phyloP scores from a whole-genome alignment of 2,797 vertebrate species.

The Hypotaenidia philippensis region DNA sequence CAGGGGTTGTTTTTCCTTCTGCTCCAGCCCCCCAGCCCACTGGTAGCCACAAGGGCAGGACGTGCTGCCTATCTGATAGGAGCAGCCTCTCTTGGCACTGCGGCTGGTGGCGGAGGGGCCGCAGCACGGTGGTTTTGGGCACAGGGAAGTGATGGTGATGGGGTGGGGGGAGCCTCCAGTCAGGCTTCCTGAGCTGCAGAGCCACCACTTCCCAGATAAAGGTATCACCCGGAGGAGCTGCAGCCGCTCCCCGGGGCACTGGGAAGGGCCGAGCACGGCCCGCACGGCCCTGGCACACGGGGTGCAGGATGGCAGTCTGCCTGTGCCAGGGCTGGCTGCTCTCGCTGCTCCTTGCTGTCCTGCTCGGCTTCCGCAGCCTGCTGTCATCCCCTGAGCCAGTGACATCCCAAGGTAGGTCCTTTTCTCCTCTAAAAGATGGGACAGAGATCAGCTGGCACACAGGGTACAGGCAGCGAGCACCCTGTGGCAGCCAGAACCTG shows the following conservation, averaged over 20 bases:
- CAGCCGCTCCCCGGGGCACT: neutral
- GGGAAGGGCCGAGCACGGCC: neutral
- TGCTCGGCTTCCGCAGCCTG: conserved; percentile 55
- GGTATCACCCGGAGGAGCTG: neutral
- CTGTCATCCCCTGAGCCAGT: conserved; percentile 47
- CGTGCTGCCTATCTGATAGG: conserved; percentile 64
- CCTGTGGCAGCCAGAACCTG: neutral
- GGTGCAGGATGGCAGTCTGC: conserved; percentile 36
- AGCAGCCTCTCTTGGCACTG: conserved; percentile 55
- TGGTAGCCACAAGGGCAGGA: conserved; percentile 60
- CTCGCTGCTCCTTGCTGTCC: conserved; percentile 26
- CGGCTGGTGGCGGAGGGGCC: neutral
- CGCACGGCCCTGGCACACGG: fast-evolving
- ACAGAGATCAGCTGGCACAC: neutral
- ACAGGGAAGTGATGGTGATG: conserved; percentile 62
- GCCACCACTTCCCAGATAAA: conserved; percentile 68
- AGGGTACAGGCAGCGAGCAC: fast-evolving
- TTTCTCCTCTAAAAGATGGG: neutral
- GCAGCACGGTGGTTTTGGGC: conserved; percentile 61
- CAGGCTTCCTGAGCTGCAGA: conserved; percentile 80
- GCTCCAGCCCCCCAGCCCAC: neutral
- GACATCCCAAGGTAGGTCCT: conserved; percentile 83
- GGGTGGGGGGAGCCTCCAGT: conserved; percentile 45
- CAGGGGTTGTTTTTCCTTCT: conserved; percentile 56
- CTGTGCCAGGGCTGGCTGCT: neutral